Base-by-base conservation (phyloP, 2,888 invertebrate genomes). In the Anoplius nigerrimus region DNA sequence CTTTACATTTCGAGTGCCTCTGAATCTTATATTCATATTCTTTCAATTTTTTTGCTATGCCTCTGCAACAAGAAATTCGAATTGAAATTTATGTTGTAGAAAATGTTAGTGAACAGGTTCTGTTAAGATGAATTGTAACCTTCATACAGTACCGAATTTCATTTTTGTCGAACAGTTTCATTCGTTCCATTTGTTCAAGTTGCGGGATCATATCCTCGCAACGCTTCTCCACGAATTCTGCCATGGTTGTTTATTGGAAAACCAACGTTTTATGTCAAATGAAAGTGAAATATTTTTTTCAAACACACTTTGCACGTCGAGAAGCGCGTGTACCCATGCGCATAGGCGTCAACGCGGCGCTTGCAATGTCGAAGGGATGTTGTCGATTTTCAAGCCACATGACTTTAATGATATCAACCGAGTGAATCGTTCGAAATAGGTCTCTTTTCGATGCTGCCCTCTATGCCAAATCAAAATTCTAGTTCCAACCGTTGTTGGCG, bases 191-290 rank as follows among this genome's bases (percentile, higher is more conserved):
- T 85, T 94, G 93, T 87, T 96, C 95, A 84, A 97, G 91, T 87
- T 95, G 95, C 72, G 93, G 93, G 81, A 95, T 92, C 91, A 94
- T 93, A 74, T 93, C 92, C 90, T 97, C 96, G 79, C 94, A 91
- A 85, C 93, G 92, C 86, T 93, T 92, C 84, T 95, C 93, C 1
- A 95, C 95, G 89, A 93, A 92, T 90, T 97, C 97, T 15, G 95
- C 94, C 96, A 97, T 96, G 62, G 27, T 66, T 2, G 51, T 11
- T 24, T 46, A n/a, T 16, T 58, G 43, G 20, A 46, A 13, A 48
- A 1, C 11, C 6, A 48, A 18, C 11, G 48, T n/a, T 34, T 34
- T 34, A 34, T 8, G 8, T 2, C 34, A 34, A 34, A 34, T 11
- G 11, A 34, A 6, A 13, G 6, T 34, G 1, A 2, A 34, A 6